Conservation (phyloP, 2,113 vertebrate genomes). For the Gymnocephalus cernua region DNA sequence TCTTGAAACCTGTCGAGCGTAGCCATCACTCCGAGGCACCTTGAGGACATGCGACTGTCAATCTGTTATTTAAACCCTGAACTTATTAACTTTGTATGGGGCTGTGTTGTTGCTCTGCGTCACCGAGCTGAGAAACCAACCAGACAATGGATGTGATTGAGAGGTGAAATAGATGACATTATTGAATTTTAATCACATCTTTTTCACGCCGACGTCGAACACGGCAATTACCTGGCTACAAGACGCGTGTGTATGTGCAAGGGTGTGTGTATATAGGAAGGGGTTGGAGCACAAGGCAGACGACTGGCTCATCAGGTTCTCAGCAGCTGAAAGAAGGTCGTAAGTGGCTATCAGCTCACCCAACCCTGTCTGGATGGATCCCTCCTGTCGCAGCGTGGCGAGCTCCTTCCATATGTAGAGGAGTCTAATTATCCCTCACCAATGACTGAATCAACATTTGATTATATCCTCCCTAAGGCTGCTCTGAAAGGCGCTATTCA, state of each 20-base stretch:
- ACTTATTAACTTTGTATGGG: slow-evolving; percentile 75
- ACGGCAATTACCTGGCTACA: slow-evolving; percentile 80
- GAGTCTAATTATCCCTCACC: slow-evolving; percentile 83
- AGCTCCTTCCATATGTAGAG: slow-evolving; percentile 80
- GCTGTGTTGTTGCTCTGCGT: slow-evolving; percentile 68
- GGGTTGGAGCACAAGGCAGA: slow-evolving; percentile 62
- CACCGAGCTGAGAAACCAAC: slow-evolving; percentile 70
- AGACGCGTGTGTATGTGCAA: slow-evolving; percentile 34
- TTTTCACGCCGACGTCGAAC: slow-evolving; percentile 64
- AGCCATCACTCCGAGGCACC: slow-evolving; percentile 38
- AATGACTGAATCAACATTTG: slow-evolving; percentile 86
- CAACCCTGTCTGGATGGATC: slow-evolving; percentile 79
- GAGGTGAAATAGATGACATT: slow-evolving; percentile 78
- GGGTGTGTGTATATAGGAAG: slow-evolving; percentile 50
- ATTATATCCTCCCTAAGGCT: slow-evolving; percentile 80
- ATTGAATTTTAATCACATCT: slow-evolving; percentile 85
- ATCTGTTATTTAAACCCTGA: slow-evolving; percentile 70
- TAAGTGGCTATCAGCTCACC: slow-evolving; percentile 85
- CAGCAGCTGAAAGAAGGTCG: slow-evolving; percentile 80
- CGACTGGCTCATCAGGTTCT: slow-evolving; percentile 81
- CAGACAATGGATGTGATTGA: slow-evolving; percentile 87
- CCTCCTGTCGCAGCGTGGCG: slow-evolving; percentile 72
- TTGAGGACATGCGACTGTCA: slow-evolving; percentile 51
- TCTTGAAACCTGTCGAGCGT: slow-evolving; percentile 38
- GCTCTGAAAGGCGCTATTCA: slow-evolving; percentile 75